phyloP scores from a whole-genome alignment of 2,113 vertebrate species.

The Thryonomys swinderianus region DNA sequence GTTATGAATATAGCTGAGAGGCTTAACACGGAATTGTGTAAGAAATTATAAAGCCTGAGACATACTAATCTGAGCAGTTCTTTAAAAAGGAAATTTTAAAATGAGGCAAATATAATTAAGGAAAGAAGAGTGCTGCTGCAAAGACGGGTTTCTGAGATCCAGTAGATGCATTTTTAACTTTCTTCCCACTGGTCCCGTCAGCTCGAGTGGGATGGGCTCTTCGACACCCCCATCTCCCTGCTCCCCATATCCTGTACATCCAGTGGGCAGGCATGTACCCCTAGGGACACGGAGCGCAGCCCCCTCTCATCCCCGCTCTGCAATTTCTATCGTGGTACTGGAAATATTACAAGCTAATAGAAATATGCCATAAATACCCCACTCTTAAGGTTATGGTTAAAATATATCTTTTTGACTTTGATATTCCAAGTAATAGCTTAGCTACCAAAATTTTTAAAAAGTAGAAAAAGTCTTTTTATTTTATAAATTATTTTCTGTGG shows the following conservation, averaged over 20 bases:
- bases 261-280: too few species aligned
- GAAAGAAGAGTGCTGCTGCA: background rate
- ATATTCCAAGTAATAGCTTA: background rate
- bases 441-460: background rate
- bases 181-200: background rate
- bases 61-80: background rate
- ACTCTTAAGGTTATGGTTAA: background rate
- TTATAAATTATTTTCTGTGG: background rate
- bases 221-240: fast-evolving
- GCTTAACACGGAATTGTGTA: background rate
- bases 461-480: background rate
- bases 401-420: background rate
- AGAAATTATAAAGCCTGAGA: conserved; percentile 15
- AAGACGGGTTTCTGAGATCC: background rate
- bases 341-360: background rate
- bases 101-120: background rate
- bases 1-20: conserved; percentile 11
- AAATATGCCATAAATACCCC: background rate
- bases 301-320: background rate
- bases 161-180: background rate
- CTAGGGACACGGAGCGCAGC: background rate
- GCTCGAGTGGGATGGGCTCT: too few species aligned
- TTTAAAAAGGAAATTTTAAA: background rate
- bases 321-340: background rate
- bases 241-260: fast-evolving